Percentiles rank a stretch among this genome's conserved stretches.
phyloP scores from a whole-genome alignment of 2,888 invertebrate species.

The Agonopterix heracliana region DNA sequence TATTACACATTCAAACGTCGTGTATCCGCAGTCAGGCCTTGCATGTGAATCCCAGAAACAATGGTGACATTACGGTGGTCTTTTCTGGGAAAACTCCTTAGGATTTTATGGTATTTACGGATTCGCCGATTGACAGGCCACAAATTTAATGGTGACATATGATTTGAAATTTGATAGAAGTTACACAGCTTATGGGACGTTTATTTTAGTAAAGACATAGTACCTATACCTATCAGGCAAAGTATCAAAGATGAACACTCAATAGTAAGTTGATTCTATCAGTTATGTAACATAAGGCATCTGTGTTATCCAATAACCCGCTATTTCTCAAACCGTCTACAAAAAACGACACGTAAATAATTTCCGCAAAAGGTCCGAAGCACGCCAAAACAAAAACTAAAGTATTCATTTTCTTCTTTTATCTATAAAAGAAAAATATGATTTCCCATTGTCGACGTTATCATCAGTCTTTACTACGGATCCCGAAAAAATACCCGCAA shows the following conservation, averaged over 20 bases:
- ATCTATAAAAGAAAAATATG: slow-evolving; percentile 50
- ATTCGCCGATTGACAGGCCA: slow-evolving; percentile 48
- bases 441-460: slow-evolving; percentile 55
- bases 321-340: slow-evolving; percentile 2
- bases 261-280: no score
- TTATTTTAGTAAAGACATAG: background rate
- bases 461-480: slow-evolving; percentile 42
- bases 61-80: slow-evolving; percentile 72
- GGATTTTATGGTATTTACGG: slow-evolving; percentile 65
- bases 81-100: slow-evolving; percentile 62
- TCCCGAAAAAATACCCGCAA: slow-evolving; percentile 50
- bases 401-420: slow-evolving; percentile 41
- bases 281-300: background rate
- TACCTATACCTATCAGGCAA: background rate
- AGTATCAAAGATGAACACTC: no score
- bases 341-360: slow-evolving; percentile 41
- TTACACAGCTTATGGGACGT: background rate
- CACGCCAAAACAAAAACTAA: slow-evolving; percentile 39
- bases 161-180: background rate
- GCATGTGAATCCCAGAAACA: slow-evolving; percentile 68
- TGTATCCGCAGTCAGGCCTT: slow-evolving; percentile 62
- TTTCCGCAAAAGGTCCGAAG: slow-evolving; percentile 31
- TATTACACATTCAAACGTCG: slow-evolving; percentile 66
- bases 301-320: slow-evolving; percentile 1
- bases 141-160: slow-evolving; percentile 34